Base-by-base conservation (phyloP, 2,888 invertebrate species). In the Cheilosia urbana region DNA sequence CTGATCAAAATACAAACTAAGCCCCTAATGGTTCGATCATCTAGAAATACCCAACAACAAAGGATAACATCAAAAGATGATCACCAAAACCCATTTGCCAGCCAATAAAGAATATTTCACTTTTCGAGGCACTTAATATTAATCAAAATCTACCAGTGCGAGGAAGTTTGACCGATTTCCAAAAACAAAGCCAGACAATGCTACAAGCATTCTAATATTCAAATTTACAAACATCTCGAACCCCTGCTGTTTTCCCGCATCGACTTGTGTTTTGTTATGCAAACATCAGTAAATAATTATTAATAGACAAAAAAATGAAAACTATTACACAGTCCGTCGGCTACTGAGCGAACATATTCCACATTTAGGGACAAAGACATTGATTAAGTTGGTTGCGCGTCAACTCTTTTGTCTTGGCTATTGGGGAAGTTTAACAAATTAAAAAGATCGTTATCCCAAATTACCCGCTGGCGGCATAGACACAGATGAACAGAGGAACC, bases 381-480 rank as follows among this genome's bases (percentile, higher is more conserved):
- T 37, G 37, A 37, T 37, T 37, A 13, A 37, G 37, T 37, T 37
- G 13, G 37, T 37, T 13, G 37, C 9, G 30, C 27, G 37, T 37
- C 37, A 37, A 37, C 13, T 37, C 37, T 37, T 37, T 37, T 37
- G 37, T 37, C 37, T 37, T 17, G n/a, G 17, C n/a, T 47, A 17
- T 47, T n/a, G n/a, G n/a, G 19, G n/a, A 47, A 49, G 30, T 66
- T 47, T 27, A 30, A 55, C 58, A 71, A 58, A 71, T 49, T 49
- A 47, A 24, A 71, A 30, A 58, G 58, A 58, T 47, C 34, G 45
- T 58, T 58, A 37, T 37, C 13, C 13, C 4, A 11, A 37, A 37
- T 37, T 13, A 37, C 13, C 37, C 13, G 37, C 37, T 37, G 13
- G 37, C 13, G 37, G 13, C 37, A 37, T 13, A 13, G 37, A 37